Percentiles rank a stretch among this genome's conserved stretches.
These are phyloP conservation scores for Clinocottus analis DNA, from an alignment of 2,113 vertebrate genomes.

Conservation along the genomic window DNA sequence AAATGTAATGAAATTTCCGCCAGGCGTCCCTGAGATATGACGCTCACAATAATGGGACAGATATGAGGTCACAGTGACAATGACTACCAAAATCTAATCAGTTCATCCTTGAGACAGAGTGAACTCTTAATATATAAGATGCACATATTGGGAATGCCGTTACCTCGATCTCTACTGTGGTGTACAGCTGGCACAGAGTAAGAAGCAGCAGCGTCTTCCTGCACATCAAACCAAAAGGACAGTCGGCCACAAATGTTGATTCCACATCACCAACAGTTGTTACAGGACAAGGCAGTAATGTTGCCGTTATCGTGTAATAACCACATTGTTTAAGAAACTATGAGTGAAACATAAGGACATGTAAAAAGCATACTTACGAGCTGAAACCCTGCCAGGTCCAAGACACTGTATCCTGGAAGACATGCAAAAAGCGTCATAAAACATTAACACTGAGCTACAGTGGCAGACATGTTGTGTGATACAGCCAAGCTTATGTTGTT, in stretches of 20 bases:
- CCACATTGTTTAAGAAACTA: background rate
- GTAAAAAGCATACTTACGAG: slow-evolving; percentile 84
- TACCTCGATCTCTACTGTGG: slow-evolving; percentile 96
- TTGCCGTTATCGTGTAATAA: background rate
- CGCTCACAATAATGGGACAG: background rate
- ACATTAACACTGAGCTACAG: background rate
- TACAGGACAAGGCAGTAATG: background rate
- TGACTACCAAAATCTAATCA: background rate
- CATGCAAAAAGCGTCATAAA: background rate
- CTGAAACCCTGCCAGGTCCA: slow-evolving; percentile 98
- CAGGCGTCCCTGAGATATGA: background rate
- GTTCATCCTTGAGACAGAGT: background rate
- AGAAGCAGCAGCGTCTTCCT: slow-evolving; percentile 88
- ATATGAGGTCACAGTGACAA: background rate
- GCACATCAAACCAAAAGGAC: slow-evolving; percentile 30
- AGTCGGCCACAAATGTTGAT: background rate
- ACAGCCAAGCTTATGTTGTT: background rate
- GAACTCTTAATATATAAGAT: background rate
- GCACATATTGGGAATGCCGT: slow-evolving; percentile 29
- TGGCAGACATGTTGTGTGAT: fast-evolving
- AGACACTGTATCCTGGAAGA: slow-evolving; percentile 91
- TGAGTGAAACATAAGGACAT: background rate
- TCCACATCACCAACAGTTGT: background rate
- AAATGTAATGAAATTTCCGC: background rate
- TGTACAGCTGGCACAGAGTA: slow-evolving; percentile 91